Percentiles rank a stretch among this genome's conserved stretches.
These are phyloP conservation scores for Macrosteles quadrilineatus DNA, from an alignment of 1,140 invertebrate species.

Conservation along the genomic window DNA sequence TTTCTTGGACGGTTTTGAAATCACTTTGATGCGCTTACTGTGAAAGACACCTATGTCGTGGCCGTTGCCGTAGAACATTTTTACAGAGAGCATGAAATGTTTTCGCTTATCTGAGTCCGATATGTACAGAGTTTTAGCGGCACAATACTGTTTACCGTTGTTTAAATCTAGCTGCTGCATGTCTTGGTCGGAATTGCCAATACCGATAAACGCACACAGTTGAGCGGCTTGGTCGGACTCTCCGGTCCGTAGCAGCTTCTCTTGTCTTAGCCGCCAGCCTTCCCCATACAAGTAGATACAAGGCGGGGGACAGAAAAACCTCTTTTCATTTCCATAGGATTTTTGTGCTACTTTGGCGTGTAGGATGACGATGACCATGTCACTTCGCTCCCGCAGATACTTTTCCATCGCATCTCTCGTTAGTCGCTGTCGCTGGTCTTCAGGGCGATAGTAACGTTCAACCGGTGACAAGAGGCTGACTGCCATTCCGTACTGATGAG, in stretches of 20 bases:
- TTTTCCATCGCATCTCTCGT: conserved; percentile 95
- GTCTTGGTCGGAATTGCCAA: conserved; percentile 97
- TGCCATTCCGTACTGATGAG: conserved; percentile 74
- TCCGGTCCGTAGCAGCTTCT: conserved; percentile 85
- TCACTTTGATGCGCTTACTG: conserved; percentile 99
- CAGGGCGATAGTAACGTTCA: conserved; percentile 63
- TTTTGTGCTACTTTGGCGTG: conserved; percentile 99
- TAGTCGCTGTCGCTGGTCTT: conserved; percentile 79
- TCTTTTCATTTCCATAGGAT: conserved; percentile 99
- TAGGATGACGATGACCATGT: conserved; percentile 96
- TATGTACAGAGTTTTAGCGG: conserved; percentile 98
- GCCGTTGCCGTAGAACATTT: conserved; percentile 98
- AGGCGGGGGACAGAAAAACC: conserved; percentile 99
- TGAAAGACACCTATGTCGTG: conserved; percentile 98
- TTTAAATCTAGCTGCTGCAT: conserved; percentile 98
- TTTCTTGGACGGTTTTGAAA: conserved; percentile 99
- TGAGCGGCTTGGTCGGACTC: conserved; percentile 89
- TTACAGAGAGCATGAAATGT: conserved; percentile 98
- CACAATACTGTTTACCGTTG: conserved; percentile 88
- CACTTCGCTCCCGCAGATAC: conserved; percentile 89
- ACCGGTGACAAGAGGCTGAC: conserved; percentile 75
- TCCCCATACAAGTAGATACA: conserved; percentile 98
- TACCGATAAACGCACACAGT: conserved; percentile 97
- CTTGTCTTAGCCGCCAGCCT: conserved; percentile 93
- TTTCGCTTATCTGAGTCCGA: conserved; percentile 99